phyloP scores from a whole-genome alignment of 1,140 invertebrate species.

The Heliconius hermathena region DNA sequence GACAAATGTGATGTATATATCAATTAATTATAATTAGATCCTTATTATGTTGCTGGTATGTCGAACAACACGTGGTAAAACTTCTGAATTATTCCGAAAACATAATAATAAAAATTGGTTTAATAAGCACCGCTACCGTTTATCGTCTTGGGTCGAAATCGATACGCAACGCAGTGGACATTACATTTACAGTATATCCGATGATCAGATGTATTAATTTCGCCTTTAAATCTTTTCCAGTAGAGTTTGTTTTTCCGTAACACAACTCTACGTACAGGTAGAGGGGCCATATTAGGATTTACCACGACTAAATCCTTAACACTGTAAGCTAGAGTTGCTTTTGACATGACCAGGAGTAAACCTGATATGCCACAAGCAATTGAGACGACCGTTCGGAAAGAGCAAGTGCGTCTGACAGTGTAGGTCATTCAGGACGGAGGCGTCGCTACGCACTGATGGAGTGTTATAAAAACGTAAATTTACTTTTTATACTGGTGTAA shows the following conservation, averaged over 20 bases:
- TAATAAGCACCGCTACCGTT: slow-evolving; percentile 36
- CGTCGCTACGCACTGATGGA: slow-evolving; percentile 47
- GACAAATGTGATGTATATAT: slow-evolving; percentile 43
- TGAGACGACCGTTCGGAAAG: slow-evolving; percentile 60
- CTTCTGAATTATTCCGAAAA: slow-evolving; percentile 32
- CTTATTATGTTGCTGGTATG: slow-evolving; percentile 22
- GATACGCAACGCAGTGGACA: slow-evolving; percentile 41
- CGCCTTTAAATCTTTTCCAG: slow-evolving; percentile 14
- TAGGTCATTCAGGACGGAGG: slow-evolving; percentile 63
- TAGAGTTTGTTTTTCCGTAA: slow-evolving; percentile 32
- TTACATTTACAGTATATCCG: slow-evolving; percentile 39
- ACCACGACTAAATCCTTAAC: slow-evolving; percentile 17
- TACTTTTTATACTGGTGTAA: slow-evolving; percentile 14
- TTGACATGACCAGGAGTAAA: slow-evolving; percentile 30
- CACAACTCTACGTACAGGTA: slow-evolving; percentile 31
- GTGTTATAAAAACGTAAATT: slow-evolving; percentile 29
- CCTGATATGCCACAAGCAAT: slow-evolving; percentile 43
- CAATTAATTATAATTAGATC: slow-evolving; percentile 45
- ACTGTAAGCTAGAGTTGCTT: slow-evolving; percentile 37
- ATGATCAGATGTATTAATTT: slow-evolving; percentile 33
- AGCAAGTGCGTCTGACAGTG: slow-evolving; percentile 65
- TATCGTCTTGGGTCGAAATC: slow-evolving; percentile 41
- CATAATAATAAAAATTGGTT: slow-evolving; percentile 36
- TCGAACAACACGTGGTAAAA: slow-evolving; percentile 24
- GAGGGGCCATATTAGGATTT: slow-evolving; percentile 30